These are phyloP conservation scores for Cylindroiulus punctatus DNA, from an alignment of 2,888 invertebrate species.

Conservation along the genomic window DNA sequence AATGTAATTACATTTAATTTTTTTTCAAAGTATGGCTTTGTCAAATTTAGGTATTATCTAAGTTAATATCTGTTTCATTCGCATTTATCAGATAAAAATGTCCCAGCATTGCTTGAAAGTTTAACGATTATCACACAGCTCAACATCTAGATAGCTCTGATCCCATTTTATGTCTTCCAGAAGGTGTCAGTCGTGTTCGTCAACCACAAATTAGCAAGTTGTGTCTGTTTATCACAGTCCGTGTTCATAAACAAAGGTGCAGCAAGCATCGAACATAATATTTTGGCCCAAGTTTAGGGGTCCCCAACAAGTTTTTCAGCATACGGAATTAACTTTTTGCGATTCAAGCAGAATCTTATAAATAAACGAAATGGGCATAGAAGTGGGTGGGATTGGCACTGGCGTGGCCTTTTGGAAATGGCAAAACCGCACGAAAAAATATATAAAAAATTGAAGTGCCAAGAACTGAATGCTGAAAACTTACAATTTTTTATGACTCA, in stretches of 20 bases:
- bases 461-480: conserved; percentile 52
- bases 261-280: background rate
- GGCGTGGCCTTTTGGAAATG: conserved; percentile 14
- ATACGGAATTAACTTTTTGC: conserved; percentile 39
- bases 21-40: no score
- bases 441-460: conserved; percentile 53
- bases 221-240: no score
- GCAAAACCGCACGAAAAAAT: conserved; percentile 30
- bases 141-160: no score
- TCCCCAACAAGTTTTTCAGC: conserved; percentile 6
- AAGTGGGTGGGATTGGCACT: background rate
- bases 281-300: background rate
- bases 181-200: no score
- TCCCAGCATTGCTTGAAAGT: no score
- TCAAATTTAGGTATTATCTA: no score
- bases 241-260: background rate
- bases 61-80: no score
- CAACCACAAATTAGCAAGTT: background rate
- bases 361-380: conserved; percentile 41
- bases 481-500: conserved; percentile 54
- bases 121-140: no score
- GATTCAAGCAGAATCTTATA: conserved; percentile 45
- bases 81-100: no score
- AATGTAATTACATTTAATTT: no score
- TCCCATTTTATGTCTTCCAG: no score